Conservation (phyloP, 1,140 invertebrate species). For the Trachymyrmex cornetzi region DNA sequence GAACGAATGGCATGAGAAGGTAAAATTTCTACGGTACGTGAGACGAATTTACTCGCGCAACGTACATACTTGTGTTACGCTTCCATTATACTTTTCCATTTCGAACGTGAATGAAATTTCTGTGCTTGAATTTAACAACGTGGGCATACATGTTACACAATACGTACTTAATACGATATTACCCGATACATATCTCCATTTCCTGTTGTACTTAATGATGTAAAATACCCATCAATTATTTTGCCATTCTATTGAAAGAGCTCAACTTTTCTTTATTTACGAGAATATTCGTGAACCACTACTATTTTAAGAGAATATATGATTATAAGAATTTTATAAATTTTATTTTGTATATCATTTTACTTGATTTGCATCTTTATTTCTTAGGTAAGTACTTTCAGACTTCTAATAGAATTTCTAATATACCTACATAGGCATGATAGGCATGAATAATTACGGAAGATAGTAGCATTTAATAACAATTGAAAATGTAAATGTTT, state of each 20-base stretch:
- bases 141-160: neutral
- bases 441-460: constrained; percentile 10
- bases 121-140: neutral
- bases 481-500: constrained; percentile 29
- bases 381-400: constrained; percentile 48
- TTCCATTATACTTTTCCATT: constrained; percentile 25
- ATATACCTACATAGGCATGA: neutral
- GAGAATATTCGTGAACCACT: neutral
- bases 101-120: constrained; percentile 61
- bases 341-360: neutral
- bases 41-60: constrained; percentile 71
- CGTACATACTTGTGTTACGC: constrained; percentile 7
- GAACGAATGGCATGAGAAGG: constrained; percentile 52
- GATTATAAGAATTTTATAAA: neutral
- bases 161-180: neutral
- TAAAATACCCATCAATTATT: neutral
- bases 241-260: neutral
- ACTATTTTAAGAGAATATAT: neutral
- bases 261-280: neutral
- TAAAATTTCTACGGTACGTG: constrained; percentile 77
- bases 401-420: constrained; percentile 6
- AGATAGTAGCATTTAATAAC: constrained; percentile 43
- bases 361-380: constrained; percentile 5
- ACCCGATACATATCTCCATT: neutral
- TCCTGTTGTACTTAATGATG: constrained; percentile 1